These are phyloP conservation scores for Alauda arvensis DNA, from an alignment of 2,797 vertebrate genomes.

Conservation along the genomic window DNA sequence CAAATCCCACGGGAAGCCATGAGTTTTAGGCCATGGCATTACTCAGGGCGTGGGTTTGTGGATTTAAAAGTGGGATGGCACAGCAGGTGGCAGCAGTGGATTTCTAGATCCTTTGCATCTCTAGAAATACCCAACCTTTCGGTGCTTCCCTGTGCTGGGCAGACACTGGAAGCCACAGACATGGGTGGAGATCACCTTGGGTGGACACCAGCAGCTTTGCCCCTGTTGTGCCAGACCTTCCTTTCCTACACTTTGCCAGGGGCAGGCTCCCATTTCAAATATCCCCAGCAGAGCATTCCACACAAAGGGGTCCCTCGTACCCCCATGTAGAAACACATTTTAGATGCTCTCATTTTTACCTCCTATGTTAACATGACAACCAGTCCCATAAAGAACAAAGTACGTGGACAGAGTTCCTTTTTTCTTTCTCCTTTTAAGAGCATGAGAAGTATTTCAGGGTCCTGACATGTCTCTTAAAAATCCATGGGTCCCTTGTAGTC, in stretches of 20 bases:
- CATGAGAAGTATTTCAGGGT: background rate
- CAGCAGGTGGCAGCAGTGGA: slow-evolving; percentile 16
- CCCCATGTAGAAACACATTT: background rate
- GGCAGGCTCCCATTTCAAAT: background rate
- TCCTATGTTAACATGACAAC: background rate
- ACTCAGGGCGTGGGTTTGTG: background rate
- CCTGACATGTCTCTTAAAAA: background rate
- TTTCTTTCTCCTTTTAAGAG: background rate
- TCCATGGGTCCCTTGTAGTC: background rate
- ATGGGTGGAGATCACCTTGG: background rate
- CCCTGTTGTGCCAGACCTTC: accelerated
- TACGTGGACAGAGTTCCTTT: background rate
- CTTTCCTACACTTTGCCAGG: background rate
- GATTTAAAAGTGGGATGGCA: background rate
- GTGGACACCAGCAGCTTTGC: background rate
- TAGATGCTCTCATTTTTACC: background rate
- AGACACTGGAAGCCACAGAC: background rate
- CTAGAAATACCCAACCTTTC: background rate
- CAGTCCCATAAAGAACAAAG: background rate
- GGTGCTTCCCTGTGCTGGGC: background rate
- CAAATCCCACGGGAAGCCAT: background rate
- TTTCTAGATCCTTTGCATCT: background rate
- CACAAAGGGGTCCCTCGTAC: accelerated
- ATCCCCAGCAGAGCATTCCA: background rate
- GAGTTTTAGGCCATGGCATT: background rate